A percentile compares a stretch with the other conserved stretches of the same genome.
These are phyloP conservation scores for Cheilosia vulpina DNA, from an alignment of 2,888 invertebrate species.

Conservation along the genomic window DNA sequence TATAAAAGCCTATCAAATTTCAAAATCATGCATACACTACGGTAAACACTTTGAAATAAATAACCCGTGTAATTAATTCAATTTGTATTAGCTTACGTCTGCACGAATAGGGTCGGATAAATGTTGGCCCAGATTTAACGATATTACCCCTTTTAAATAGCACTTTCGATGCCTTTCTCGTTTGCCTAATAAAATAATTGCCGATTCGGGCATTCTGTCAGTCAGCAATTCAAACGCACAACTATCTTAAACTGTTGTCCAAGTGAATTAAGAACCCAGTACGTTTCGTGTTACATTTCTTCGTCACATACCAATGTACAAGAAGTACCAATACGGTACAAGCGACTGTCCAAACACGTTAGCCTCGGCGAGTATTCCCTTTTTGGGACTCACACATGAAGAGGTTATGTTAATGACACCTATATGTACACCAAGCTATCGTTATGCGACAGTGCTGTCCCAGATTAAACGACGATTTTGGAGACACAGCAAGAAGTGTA, in stretches of 20 bases:
- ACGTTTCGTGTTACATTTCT: constrained; percentile 4
- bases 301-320: not conserved
- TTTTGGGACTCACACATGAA: constrained; percentile 35
- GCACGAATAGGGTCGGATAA: not conserved
- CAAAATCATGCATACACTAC: too few relatives aligned
- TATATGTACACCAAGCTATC: constrained; percentile 12
- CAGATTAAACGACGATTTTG: constrained; percentile 17
- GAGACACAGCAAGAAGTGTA: constrained; percentile 18
- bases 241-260: constrained; percentile 21
- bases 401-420: constrained; percentile 74
- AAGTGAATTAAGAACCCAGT: constrained; percentile 26
- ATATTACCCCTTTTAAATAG: not conserved
- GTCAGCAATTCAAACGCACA: constrained; percentile 1
- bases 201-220: constrained; percentile 3
- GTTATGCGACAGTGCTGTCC: not conserved
- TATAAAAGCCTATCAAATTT: too few relatives aligned
- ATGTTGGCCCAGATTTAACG: not conserved
- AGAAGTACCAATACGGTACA: constrained; percentile 21
- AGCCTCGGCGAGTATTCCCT: constrained; percentile 49
- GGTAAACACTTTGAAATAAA: not conserved
- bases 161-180: not conserved
- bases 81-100: not conserved
- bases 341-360: constrained; percentile 24
- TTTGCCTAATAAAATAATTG: constrained; percentile 2
- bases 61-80: not conserved